These are phyloP conservation scores for Colostygia pectinataria DNA, from an alignment of 2,888 invertebrate species.

Conservation along the genomic window DNA sequence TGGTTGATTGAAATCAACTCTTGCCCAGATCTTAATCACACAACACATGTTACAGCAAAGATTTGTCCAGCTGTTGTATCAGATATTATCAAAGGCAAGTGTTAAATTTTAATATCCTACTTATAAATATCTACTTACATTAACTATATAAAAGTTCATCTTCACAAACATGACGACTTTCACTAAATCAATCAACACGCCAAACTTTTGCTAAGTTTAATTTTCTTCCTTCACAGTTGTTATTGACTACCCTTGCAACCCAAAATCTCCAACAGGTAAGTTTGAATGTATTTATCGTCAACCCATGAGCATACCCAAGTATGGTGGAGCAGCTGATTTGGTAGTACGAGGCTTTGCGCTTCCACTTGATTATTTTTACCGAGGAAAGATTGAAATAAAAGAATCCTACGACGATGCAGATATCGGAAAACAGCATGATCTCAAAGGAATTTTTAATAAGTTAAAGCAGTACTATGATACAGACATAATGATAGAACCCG, in stretches of 20 bases:
- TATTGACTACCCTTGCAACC: slow-evolving; percentile 69
- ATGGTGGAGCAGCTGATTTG: slow-evolving; percentile 52
- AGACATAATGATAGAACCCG: slow-evolving; percentile 51
- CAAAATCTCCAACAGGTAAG: slow-evolving; percentile 78
- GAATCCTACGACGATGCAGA: slow-evolving; percentile 44
- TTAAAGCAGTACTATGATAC: slow-evolving; percentile 50
- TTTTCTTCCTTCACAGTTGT: slow-evolving; percentile 69
- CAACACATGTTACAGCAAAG: slow-evolving; percentile 91
- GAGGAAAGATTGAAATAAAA: slow-evolving; percentile 51
- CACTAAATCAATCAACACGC: too few relatives aligned
- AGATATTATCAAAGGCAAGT: slow-evolving; percentile 92
- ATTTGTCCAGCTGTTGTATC: slow-evolving; percentile 91
- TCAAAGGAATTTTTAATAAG: slow-evolving; percentile 47
- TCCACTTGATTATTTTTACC: slow-evolving; percentile 64
- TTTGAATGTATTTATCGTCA: slow-evolving; percentile 83
- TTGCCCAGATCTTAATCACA: slow-evolving; percentile 91
- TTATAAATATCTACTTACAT: not conserved
- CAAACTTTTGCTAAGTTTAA: too few relatives aligned
- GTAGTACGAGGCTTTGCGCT: slow-evolving; percentile 53
- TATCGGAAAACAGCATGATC: slow-evolving; percentile 49
- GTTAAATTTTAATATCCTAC: not conserved
- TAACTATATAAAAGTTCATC: too few relatives aligned
- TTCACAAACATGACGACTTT: too few relatives aligned
- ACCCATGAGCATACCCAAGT: slow-evolving; percentile 57
- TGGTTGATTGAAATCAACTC: slow-evolving; percentile 97